phyloP scores from a whole-genome alignment of 2,113 vertebrate species.

The Thermophis baileyi region DNA sequence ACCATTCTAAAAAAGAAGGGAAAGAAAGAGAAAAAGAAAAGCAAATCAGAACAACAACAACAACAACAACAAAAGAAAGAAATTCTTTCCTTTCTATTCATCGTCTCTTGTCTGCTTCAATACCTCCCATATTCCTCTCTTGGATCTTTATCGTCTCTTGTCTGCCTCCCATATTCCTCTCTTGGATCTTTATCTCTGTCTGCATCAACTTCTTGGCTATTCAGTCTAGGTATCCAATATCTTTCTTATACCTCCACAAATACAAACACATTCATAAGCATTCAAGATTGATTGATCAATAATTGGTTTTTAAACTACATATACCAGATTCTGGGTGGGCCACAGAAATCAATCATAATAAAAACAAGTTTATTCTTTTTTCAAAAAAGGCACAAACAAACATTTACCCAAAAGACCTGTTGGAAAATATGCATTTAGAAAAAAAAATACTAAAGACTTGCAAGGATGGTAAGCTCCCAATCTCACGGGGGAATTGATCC shows the following conservation, averaged over 20 bases:
- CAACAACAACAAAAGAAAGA: too few relatives aligned
- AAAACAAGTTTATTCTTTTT: background rate
- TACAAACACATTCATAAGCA: background rate
- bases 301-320: background rate
- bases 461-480: background rate
- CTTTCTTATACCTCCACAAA: background rate
- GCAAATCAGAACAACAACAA: too few relatives aligned
- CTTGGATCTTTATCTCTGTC: too few relatives aligned
- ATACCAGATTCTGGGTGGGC: background rate
- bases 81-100: too few relatives aligned
- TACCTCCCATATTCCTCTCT: too few relatives aligned
- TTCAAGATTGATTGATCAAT: background rate
- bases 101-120: too few relatives aligned
- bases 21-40: too few relatives aligned
- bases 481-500: background rate
- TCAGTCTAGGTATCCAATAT: background rate
- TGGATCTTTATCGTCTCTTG: too few relatives aligned
- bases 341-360: background rate
- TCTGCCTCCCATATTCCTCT: too few relatives aligned
- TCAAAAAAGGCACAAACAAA: background rate
- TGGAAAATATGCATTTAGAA: background rate
- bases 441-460: background rate
- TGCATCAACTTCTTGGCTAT: too few relatives aligned
- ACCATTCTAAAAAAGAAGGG: too few relatives aligned
- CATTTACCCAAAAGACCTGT: background rate